phyloP scores from a whole-genome alignment of 2,797 vertebrate genomes.

The Hapalemur alaotrensis region DNA sequence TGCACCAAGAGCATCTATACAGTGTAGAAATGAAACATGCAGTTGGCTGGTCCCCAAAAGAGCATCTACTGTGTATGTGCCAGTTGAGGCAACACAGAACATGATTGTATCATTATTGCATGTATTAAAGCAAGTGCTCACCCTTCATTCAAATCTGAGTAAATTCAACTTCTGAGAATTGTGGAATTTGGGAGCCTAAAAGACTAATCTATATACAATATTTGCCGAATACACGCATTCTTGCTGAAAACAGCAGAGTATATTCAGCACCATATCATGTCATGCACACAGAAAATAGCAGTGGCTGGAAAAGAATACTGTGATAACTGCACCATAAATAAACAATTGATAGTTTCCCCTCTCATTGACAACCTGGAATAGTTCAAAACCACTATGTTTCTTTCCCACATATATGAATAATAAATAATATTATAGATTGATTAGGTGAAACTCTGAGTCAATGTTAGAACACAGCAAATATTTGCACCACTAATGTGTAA shows the following conservation, averaged over 20 bases:
- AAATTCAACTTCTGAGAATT: constrained; percentile 29
- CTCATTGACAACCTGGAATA: not conserved
- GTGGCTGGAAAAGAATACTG: not conserved
- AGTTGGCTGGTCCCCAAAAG: not conserved
- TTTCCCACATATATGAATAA: not conserved
- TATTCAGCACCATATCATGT: not conserved
- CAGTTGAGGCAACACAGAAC: constrained; percentile 42
- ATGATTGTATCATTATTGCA: constrained; percentile 45
- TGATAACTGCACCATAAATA: constrained; percentile 3
- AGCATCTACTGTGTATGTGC: not conserved
- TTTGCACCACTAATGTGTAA: not conserved
- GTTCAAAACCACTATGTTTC: not conserved
- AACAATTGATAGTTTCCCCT: not conserved
- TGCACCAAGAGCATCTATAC: constrained; percentile 65
- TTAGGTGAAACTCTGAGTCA: not conserved
- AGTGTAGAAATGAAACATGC: constrained; percentile 72
- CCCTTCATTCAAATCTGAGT: constrained; percentile 60
- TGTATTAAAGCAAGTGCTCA: constrained; percentile 25
- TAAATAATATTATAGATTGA: not conserved
- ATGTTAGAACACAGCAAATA: not conserved
- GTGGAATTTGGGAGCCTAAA: constrained; percentile 49
- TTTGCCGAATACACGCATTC: constrained; percentile 52
- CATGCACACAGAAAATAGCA: constrained; percentile 51
- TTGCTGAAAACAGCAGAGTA: constrained; percentile 36
- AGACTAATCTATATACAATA: constrained; percentile 67